Evolutionary conservation across 1,140 invertebrate species (phyloP).

Genomic region (Aphelenchoides besseyi): DNA sequence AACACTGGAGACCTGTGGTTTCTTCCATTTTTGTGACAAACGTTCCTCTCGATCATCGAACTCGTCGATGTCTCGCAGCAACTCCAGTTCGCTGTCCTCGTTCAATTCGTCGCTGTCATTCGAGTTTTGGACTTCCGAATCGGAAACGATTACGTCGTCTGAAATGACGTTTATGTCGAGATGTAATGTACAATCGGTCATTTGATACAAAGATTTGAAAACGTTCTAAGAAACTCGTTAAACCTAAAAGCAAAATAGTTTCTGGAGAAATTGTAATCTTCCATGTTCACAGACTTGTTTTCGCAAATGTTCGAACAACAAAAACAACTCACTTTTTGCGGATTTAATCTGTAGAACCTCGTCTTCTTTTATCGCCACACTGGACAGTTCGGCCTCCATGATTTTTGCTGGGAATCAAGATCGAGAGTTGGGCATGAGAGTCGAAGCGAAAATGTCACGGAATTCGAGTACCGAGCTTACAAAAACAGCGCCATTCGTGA

Average conservation of each 20-base stretch:
- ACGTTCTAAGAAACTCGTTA: neutral
- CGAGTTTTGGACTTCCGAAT: neutral
- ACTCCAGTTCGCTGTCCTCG: neutral
- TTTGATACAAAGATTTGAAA: no score
- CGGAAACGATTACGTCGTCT: neutral
- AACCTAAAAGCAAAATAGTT: neutral
- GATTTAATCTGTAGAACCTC: neutral
- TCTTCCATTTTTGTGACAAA: constrained; percentile 18
- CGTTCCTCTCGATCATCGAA: constrained; percentile 4
- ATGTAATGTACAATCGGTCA: no score
- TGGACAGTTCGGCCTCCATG: neutral
- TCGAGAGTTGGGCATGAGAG: neutral
- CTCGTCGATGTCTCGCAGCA: neutral
- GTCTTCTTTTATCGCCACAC: neutral
- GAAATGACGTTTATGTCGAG: no score
- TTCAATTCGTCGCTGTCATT: neutral
- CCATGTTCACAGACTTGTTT: no score
- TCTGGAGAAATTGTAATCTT: no score
- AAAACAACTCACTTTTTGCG: neutral
- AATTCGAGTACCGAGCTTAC: neutral
- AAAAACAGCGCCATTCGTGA: neutral
- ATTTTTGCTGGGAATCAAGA: neutral
- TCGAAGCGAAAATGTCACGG: neutral
- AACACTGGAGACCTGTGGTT: neutral
- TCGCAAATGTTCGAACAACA: neutral